Evolutionary conservation across 2,888 invertebrate species (phyloP), one percentile per base, ranked within the genome.

Genomic region (Andrena minutula): DNA sequence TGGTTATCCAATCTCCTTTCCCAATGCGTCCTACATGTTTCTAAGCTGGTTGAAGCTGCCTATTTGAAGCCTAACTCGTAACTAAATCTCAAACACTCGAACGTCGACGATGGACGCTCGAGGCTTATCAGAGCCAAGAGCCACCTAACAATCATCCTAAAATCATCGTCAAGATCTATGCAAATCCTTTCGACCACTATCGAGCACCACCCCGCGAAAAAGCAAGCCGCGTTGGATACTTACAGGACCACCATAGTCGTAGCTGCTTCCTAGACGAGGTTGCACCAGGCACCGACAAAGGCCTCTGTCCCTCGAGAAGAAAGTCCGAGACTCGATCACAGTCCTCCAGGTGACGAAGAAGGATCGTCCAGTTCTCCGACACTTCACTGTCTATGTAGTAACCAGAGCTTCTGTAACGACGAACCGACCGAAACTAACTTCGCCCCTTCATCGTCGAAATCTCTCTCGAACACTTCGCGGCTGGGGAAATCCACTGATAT

Each of bases 181-280:
- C 53, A 53, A 20, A 53, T 53, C 1, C 8, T 8, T 23, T 1
- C n/a, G 20, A 53, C 7, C 53, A 20, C 51, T 8, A 51, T 10
- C 20, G 53, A 53, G 8, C 7, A 23, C 8, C 2, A 8, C 20
- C 20, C 53, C 7, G 7, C n/a, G 53, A n/a, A 20, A 53, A n/a
- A 53, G 7, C 8, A 8, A 60, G 28, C 28, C 1, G 5, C 4
- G 0, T 16, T 2, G 20, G n/a, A 73, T 88, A 93, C 93, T 92
- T 85, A 94, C 93, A 93, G 86, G 83, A 94, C 93, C 88, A 94
- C 93, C 93, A 94, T 94, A 92, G 91, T 93, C 89, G 92, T 86
- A 77, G 85, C 64, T 91, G 84, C 88, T 90, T 89, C 87, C 80
- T 83, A 82, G 85, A 84, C 79, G 87, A 78, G 16, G 41, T 84